A percentile compares a stretch with the other conserved stretches of the same genome.
phyloP scores from a whole-genome alignment of 2,888 invertebrate genomes.

The Pocota personata region DNA sequence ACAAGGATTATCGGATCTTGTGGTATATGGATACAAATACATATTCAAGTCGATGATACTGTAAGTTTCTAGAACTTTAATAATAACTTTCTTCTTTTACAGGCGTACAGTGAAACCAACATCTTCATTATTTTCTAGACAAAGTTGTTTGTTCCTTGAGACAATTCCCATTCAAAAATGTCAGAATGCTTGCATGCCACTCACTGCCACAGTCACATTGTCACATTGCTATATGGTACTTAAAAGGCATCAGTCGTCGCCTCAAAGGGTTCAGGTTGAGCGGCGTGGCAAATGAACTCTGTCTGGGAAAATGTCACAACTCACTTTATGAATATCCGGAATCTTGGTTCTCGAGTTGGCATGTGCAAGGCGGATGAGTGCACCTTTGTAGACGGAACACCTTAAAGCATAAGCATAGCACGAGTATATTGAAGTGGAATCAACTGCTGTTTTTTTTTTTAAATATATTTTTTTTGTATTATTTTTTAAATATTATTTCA shows the following conservation, averaged over 20 bases:
- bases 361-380: conserved; percentile 27
- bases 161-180: conserved; percentile 29
- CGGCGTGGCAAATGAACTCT: conserved; percentile 63
- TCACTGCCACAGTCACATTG: conserved; percentile 56
- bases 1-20: conserved; percentile 58
- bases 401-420: neutral
- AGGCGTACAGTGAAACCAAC: conserved; percentile 11
- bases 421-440: neutral
- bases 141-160: conserved; percentile 35
- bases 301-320: conserved; percentile 52
- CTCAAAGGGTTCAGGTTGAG: conserved; percentile 32
- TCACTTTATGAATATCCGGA: conserved; percentile 63
- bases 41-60: conserved; percentile 69
- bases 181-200: conserved; percentile 41
- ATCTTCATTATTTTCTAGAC: conserved; percentile 22
- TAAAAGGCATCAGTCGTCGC: conserved; percentile 27
- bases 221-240: conserved; percentile 58
- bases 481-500: neutral
- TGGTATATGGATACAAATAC: conserved; percentile 59
- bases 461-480: neutral
- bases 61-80: conserved; percentile 41
- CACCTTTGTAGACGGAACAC: conserved; percentile 20
- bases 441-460: neutral
- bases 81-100: neutral
- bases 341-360: conserved; percentile 43